phyloP scores from a whole-genome alignment of 2,797 vertebrate species.

The Argentina silus region DNA sequence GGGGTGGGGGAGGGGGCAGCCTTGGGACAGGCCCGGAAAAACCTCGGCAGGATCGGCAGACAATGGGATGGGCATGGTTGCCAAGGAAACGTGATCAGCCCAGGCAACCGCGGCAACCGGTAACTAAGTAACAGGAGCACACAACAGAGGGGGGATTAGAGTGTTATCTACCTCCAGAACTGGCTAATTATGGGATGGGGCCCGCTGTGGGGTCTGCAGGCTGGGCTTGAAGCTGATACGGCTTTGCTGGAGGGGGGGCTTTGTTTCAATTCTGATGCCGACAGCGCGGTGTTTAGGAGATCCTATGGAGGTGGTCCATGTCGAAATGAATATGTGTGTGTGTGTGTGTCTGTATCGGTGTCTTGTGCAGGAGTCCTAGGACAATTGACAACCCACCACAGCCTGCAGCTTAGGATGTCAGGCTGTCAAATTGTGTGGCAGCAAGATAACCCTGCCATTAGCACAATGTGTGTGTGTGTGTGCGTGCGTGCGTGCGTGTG shows the following conservation, averaged over 20 bases:
- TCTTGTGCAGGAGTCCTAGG: conserved; percentile 5
- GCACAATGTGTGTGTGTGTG: conserved; percentile 35
- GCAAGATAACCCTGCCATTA: conserved; percentile 22
- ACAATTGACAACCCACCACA: not conserved
- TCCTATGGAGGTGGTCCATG: not conserved
- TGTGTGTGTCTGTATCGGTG: not conserved
- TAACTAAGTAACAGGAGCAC: conserved; percentile 73
- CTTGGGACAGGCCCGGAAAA: conserved; percentile 54
- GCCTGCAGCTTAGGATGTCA: conserved; percentile 14
- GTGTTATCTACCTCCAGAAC: conserved; percentile 38
- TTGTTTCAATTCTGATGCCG: not conserved
- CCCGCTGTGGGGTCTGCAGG: not conserved
- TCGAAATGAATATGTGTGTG: not conserved
- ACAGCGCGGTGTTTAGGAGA: not conserved
- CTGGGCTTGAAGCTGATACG: too few species aligned
- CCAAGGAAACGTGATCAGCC: conserved; percentile 68
- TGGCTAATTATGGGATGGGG: conserved; percentile 26
- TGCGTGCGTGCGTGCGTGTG: conserved; percentile 27
- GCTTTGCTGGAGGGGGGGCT: not conserved
- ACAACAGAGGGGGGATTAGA: conserved; percentile 57
- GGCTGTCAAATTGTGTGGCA: conserved; percentile 2
- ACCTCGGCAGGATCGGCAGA: conserved; percentile 43
- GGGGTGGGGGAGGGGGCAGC: conserved; percentile 35
- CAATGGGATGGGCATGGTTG: conserved; percentile 69
- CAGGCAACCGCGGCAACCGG: conserved; percentile 62